Conservation (phyloP, 92 coral and sea anemone genomes). For the Porites cylindrica region DNA sequence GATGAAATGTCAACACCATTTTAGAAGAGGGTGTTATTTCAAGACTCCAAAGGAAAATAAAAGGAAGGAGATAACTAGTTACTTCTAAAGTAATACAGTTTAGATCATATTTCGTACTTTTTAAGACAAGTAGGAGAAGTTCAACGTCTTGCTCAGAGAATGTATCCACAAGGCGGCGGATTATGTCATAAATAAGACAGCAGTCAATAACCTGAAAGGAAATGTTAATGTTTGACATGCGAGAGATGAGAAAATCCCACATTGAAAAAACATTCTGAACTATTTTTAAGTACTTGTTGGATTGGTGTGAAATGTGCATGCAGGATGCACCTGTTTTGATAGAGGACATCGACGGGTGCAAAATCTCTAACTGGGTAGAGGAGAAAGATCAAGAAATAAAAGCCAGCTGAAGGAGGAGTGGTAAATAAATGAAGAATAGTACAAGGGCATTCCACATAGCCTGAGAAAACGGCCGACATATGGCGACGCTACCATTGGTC, state of each 20-base stretch:
- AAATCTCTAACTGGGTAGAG: too few relatives aligned
- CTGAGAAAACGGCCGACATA: too few relatives aligned
- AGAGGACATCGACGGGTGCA: too few relatives aligned
- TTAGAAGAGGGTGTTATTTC: not conserved
- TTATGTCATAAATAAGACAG: slow-evolving; percentile 90
- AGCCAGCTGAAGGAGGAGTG: too few relatives aligned
- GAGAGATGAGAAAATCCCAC: not conserved
- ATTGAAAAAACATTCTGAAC: too few relatives aligned
- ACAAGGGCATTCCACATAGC: too few relatives aligned
- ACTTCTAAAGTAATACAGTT: not conserved
- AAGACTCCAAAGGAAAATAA: not conserved
- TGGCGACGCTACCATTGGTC: too few relatives aligned
- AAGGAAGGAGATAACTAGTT: not conserved
- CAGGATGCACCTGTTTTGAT: too few relatives aligned
- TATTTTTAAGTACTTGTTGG: too few relatives aligned
- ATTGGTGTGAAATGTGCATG: too few relatives aligned
- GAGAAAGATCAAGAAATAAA: too few relatives aligned
- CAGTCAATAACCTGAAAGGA: slow-evolving; percentile 84
- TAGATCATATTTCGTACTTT: slow-evolving; percentile 62
- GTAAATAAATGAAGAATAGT: too few relatives aligned
- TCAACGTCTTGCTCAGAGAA: slow-evolving; percentile 90
- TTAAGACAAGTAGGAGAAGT: slow-evolving; percentile 78
- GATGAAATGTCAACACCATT: not conserved
- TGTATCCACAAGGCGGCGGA: slow-evolving; percentile 79
- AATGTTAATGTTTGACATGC: not conserved